Conservation (phyloP, 2,113 vertebrate species). For the Podilymbus podiceps region DNA sequence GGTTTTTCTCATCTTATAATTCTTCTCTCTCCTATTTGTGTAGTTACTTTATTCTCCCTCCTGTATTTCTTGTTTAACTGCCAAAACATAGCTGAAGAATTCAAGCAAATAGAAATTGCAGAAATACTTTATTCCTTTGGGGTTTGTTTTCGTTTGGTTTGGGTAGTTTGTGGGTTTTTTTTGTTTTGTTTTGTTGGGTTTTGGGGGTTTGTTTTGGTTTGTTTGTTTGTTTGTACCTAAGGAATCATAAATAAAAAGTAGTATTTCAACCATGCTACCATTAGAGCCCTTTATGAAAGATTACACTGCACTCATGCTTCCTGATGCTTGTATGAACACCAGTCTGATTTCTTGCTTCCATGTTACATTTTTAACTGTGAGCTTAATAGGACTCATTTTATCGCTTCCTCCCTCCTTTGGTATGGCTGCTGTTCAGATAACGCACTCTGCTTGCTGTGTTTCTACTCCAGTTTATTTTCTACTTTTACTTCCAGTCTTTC, state of each 20-base stretch:
- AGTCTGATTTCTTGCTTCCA: neutral
- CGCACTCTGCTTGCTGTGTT: neutral
- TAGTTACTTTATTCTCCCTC: neutral
- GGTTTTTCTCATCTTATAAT: neutral
- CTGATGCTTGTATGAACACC: neutral
- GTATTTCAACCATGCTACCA: rapidly evolving
- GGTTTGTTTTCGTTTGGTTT: too few relatives aligned
- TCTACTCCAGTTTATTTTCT: neutral
- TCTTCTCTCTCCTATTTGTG: neutral
- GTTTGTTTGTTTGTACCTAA: neutral
- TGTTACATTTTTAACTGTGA: neutral
- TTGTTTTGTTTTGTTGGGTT: neutral
- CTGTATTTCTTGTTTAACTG: neutral
- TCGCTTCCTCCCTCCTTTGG: neutral
- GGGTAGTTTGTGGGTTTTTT: too few relatives aligned
- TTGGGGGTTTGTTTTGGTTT: neutral
- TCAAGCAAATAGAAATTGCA: neutral
- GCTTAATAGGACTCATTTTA: neutral
- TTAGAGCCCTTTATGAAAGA: neutral
- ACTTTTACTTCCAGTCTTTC: neutral
- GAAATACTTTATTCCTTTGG: neutral
- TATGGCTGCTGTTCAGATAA: neutral
- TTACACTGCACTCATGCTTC: rapidly evolving
- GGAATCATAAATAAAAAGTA: neutral
- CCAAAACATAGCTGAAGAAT: neutral